A percentile compares a stretch with the other conserved stretches of the same genome.
These are phyloP conservation scores for Apogon hyalosoma DNA, from an alignment of 2,797 vertebrate species.

Conservation along the genomic window DNA sequence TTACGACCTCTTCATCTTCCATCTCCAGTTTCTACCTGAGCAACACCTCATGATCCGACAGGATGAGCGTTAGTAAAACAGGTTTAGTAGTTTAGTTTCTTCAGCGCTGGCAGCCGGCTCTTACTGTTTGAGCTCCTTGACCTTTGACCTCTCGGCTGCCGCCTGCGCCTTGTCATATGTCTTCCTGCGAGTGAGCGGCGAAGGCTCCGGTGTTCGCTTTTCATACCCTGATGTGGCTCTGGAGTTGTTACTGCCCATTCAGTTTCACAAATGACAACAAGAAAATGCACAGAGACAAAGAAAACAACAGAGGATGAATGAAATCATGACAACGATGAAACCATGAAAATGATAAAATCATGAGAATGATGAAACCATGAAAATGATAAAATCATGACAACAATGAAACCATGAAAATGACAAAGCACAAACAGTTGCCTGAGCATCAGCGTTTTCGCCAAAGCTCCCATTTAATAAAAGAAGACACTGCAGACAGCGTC, in stretches of 20 bases:
- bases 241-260: conserved; percentile 83
- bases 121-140: conserved; percentile 97
- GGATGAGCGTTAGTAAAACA: no score
- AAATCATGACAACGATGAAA: conserved; percentile 13
- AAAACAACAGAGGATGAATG: conserved; percentile 40
- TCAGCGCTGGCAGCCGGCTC: conserved; percentile 63
- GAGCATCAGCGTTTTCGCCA: conserved; percentile 42
- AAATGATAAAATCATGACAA: conserved; percentile 47
- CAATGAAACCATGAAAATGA: conserved; percentile 36
- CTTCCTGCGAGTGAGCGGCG: conserved; percentile 93
- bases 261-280: conserved; percentile 68
- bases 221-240: conserved; percentile 86
- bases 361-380: no score
- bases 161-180: conserved; percentile 90
- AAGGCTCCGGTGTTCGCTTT: conserved; percentile 91
- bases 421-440: conserved; percentile 69
- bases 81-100: no score
- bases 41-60: no score
- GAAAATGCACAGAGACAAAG: conserved; percentile 54
- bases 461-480: conserved; percentile 50
- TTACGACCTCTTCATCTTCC: no score
- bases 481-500: conserved; percentile 14
- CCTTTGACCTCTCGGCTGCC: conserved; percentile 88
- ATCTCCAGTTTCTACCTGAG: no score
- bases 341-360: background rate